phyloP scores from a whole-genome alignment of 35 echinoderm and acorn worm genomes.

The Heliocidaris tuberculata region DNA sequence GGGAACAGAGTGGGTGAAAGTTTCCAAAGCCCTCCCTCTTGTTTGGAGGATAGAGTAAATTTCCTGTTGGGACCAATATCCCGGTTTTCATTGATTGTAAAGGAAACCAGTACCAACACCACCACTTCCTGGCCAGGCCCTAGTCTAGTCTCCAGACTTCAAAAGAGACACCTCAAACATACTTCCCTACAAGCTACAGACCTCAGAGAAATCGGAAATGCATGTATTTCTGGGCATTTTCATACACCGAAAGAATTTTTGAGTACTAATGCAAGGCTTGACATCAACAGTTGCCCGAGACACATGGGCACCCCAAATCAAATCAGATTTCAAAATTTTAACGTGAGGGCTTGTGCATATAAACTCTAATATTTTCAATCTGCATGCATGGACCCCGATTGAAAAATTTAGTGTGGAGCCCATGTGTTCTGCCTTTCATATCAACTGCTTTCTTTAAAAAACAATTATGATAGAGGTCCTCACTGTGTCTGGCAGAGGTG shows the following conservation, averaged over 20 bases:
- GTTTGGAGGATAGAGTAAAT: slow-evolving; percentile 24
- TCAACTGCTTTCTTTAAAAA: too few relatives aligned
- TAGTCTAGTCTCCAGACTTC: slow-evolving; percentile 16
- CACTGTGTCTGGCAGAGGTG: too few relatives aligned
- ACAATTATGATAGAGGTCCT: too few relatives aligned
- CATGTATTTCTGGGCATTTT: background rate
- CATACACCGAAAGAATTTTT: background rate
- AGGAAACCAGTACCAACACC: slow-evolving; percentile 20
- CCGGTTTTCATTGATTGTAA: slow-evolving; percentile 19
- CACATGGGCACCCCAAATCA: too few relatives aligned
- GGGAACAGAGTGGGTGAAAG: background rate
- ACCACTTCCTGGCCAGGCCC: background rate
- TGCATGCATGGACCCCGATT: too few relatives aligned
- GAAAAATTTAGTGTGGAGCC: too few relatives aligned
- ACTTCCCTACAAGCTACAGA: background rate
- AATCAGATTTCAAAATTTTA: too few relatives aligned
- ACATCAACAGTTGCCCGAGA: too few relatives aligned
- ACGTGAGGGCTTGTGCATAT: too few relatives aligned
- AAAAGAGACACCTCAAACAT: background rate
- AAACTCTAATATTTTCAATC: too few relatives aligned
- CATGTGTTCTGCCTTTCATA: too few relatives aligned
- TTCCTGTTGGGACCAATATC: slow-evolving; percentile 34
- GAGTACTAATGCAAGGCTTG: too few relatives aligned
- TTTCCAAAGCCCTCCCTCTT: slow-evolving; percentile 1
- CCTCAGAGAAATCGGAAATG: background rate